Evolutionary conservation across 1,140 invertebrate genomes (phyloP).

Genomic region (Drosophila serrata): DNA sequence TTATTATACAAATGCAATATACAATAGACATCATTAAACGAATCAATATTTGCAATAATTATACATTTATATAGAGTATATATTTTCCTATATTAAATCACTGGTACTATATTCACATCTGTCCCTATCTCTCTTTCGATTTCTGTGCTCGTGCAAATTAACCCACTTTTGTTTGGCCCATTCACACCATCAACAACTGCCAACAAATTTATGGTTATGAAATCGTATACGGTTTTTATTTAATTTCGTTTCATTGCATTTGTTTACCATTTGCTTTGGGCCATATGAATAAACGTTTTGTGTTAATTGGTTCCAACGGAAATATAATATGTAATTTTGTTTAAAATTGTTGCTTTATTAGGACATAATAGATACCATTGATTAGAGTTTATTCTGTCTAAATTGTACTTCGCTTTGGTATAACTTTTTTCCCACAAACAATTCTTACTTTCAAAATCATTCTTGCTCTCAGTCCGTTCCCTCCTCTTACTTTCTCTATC

Average conservation of each 20-base stretch:
- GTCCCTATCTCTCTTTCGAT: conserved; percentile 15
- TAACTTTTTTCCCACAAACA: neutral
- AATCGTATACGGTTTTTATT: conserved; percentile 64
- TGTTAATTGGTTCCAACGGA: conserved; percentile 47
- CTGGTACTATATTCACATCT: conserved; percentile 37
- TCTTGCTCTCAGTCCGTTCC: conserved; percentile 7
- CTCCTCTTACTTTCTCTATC: conserved; percentile 24
- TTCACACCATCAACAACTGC: conserved; percentile 35
- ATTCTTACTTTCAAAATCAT: conserved; percentile 43
- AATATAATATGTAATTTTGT: conserved; percentile 22
- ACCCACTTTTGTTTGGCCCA: conserved; percentile 64
- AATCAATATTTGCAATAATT: conserved; percentile 37
- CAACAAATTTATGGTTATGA: conserved; percentile 62
- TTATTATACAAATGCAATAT: conserved; percentile 27
- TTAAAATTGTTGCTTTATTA: neutral
- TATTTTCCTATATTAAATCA: neutral
- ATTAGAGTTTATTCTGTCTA: no score
- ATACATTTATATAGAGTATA: neutral
- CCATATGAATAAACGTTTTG: conserved; percentile 4
- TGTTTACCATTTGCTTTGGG: conserved; percentile 37
- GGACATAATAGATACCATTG: neutral
- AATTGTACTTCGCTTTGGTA: neutral
- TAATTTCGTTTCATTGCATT: conserved; percentile 60
- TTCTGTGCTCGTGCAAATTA: conserved; percentile 50
- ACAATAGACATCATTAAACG: conserved; percentile 39